Percentiles rank a stretch among this genome's conserved stretches.
phyloP scores from a whole-genome alignment of 2,888 invertebrate species.

The Metallyticus violacea region DNA sequence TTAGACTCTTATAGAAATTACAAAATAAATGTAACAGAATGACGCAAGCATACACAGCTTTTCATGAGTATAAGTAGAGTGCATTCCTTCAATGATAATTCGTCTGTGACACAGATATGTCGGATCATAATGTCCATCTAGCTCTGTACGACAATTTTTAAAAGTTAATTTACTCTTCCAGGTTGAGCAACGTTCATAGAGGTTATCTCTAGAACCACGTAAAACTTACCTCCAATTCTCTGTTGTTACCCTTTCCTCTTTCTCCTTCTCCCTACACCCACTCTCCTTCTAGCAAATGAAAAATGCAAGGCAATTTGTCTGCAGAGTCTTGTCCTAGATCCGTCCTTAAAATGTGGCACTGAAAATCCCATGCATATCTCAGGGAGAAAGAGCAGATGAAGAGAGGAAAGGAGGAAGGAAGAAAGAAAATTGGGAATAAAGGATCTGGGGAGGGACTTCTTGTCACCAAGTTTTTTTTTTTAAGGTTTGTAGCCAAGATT shows the following conservation, averaged over 20 bases:
- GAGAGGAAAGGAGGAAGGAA: neutral
- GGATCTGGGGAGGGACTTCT: neutral
- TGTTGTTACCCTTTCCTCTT: neutral
- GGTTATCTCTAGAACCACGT: neutral
- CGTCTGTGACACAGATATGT: neutral
- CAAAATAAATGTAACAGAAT: too few species aligned
- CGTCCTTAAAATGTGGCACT: neutral
- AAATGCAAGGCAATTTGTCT: constrained; percentile 15
- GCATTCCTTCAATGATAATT: neutral
- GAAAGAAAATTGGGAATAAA: neutral
- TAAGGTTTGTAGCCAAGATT: neutral
- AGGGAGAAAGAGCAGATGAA: neutral
- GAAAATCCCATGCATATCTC: neutral
- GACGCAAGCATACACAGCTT: too few species aligned
- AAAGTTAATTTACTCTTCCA: neutral
- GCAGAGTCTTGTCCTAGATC: neutral
- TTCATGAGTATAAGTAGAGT: too few species aligned
- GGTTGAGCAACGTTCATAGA: neutral
- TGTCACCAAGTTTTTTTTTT: neutral
- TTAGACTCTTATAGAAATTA: too few species aligned
- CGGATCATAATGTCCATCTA: neutral
- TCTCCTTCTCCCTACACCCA: neutral
- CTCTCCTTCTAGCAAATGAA: neutral
- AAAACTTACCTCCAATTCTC: neutral
- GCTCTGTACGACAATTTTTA: neutral